Conservation (phyloP, 1,140 invertebrate species). For the Thaumetopoea pityocampa region DNA sequence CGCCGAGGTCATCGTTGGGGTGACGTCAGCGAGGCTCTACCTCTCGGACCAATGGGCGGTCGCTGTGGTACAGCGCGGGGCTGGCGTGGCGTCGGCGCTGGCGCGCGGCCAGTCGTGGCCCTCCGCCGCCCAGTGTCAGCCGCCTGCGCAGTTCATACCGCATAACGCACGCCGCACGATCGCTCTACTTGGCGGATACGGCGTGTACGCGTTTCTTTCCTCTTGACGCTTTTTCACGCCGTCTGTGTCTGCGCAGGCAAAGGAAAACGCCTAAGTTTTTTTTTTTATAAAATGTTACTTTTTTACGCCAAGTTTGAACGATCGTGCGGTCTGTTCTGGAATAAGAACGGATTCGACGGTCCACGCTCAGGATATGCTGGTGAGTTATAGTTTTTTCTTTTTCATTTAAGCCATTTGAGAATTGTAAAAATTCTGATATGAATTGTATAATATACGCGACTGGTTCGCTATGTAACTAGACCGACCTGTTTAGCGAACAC, state of each 20-base stretch:
- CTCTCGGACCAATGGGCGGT: slow-evolving; percentile 24
- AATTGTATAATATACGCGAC: slow-evolving; percentile 6
- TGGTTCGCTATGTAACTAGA: slow-evolving; percentile 19
- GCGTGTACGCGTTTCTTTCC: no score
- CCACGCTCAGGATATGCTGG: background rate
- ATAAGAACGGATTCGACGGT: slow-evolving; percentile 9
- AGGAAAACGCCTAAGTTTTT: no score
- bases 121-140: slow-evolving; percentile 46
- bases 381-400: slow-evolving; percentile 11
- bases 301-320: slow-evolving; percentile 15
- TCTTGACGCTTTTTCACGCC: slow-evolving; percentile 6
- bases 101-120: slow-evolving; percentile 49
- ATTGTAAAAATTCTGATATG: no score
- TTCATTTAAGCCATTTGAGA: slow-evolving; percentile 2
- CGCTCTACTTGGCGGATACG: no score
- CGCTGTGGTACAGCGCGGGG: slow-evolving; percentile 40
- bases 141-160: slow-evolving; percentile 39
- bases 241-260: no score
- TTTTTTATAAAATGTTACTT: no score
- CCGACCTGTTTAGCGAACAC: slow-evolving; percentile 2
- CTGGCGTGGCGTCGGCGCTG: slow-evolving; percentile 24
- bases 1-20: slow-evolving; percentile 24
- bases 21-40: slow-evolving; percentile 35
- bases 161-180: slow-evolving; percentile 21
- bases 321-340: slow-evolving; percentile 21